Evolutionary conservation across 2,888 invertebrate genomes (phyloP), one percentile per base, ranked within the genome.

Genomic region (Selenia dentaria): DNA sequence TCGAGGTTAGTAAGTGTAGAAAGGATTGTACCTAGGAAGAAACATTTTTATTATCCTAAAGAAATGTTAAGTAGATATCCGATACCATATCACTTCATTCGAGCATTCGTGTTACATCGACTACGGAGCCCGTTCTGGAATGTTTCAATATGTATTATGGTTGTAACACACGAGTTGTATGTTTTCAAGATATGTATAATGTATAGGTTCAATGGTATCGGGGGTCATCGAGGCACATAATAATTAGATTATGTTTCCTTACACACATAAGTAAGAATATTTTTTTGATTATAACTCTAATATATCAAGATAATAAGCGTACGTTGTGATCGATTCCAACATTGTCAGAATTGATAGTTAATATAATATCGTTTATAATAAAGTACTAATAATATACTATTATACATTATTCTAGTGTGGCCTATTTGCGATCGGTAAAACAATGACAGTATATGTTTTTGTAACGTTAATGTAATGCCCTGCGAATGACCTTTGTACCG

Each of bases 241-340:
- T 67, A 69, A 73, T 73, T 74, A 79, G 69, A 79, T 75, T 78
- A 76, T 79, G 68, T 73, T 67, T 74, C 36, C 52, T 70, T 79
- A 81, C 65, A 76, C 70, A 72, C 78, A 80, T 82, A 87, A 81
- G 76, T 82, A 87, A 82, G 76, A 81, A 75, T 81, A 80, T 77
- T 74, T 69, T 71, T 74, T 78, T 72, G 74, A 77, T 65, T 47
- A 57, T 62, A 64, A 83, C 67, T 77, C 81, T 87, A 84, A 75
- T 73, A 83, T 86, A 86, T 81, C 79, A 73, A 84, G 83, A 83
- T 89, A 89, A 83, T 89, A 89, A 89, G 89, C 89, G 89, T 89
- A 89, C 83, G 81, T 80, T 77, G 67, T 72, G 69, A 79, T 75
- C 77, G 65, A 73, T 75, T 65, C 80, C 70, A 74, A 79, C 74